Evolutionary conservation across 1,140 invertebrate species (phyloP).

Genomic region (Rhynchophorus ferrugineus): DNA sequence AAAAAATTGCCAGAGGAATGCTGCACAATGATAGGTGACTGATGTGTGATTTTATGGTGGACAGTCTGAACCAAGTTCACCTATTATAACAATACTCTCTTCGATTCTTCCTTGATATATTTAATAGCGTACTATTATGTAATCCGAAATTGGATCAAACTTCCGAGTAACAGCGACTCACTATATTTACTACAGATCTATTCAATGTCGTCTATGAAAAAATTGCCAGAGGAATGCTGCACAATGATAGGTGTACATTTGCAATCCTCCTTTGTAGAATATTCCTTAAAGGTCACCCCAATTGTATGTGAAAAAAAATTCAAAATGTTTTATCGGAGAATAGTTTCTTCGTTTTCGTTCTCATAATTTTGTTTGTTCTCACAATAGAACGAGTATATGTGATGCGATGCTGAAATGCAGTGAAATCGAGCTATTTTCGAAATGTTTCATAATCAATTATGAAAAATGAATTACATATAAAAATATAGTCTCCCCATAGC

Average conservation of each 20-base stretch:
- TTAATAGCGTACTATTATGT: slow-evolving; percentile 84
- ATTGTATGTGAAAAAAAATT: too few relatives aligned
- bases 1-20: slow-evolving; percentile 94
- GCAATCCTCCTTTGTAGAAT: slow-evolving; percentile 90
- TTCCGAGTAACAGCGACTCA: slow-evolving; percentile 75
- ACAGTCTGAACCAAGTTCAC: slow-evolving; percentile 94
- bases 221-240: slow-evolving; percentile 94
- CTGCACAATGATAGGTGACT: too few relatives aligned
- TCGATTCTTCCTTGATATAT: slow-evolving; percentile 99
- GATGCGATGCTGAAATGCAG: too few relatives aligned
- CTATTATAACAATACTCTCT: slow-evolving; percentile 99
- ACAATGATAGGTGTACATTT: slow-evolving; percentile 91
- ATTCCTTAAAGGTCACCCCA: slow-evolving; percentile 76
- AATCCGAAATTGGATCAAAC: slow-evolving; percentile 70
- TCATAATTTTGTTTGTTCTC: too few relatives aligned
- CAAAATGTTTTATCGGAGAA: too few relatives aligned
- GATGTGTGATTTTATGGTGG: slow-evolving; percentile 99
- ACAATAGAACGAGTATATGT: too few relatives aligned
- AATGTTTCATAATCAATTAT: too few relatives aligned
- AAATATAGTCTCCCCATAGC: too few relatives aligned
- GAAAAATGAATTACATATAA: too few relatives aligned
- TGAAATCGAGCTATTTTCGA: too few relatives aligned
- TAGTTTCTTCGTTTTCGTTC: too few relatives aligned
- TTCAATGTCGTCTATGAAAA: slow-evolving; percentile 91
- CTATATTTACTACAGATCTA: slow-evolving; percentile 86